Evolutionary conservation across 2,797 vertebrate species (phyloP), one percentile per base, ranked within the genome.

Genomic region (Leucoraja ocellata): DNA sequence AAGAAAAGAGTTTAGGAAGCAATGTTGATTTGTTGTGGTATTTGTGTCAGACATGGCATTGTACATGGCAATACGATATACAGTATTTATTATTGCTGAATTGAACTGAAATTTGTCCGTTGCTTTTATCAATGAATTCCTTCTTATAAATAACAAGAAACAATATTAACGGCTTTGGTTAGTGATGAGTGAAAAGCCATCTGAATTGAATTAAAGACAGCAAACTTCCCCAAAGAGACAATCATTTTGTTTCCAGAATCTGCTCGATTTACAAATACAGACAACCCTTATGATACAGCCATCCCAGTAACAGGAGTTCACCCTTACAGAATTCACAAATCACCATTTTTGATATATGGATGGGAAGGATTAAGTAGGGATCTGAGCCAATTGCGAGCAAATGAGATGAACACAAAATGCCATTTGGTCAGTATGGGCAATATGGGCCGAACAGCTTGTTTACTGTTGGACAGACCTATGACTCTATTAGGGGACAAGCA

Each of bases 131-230:
- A 39, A 32, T 93, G 46, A 78, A 74, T 21, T 65, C n/a, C 14
- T 32, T 93, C 54, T 94, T 65, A 93, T 93, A 94, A 78, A 93
- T 94, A 93, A 92, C 93, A 39, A 80, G 93, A 93, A 91, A 93
- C 18, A 58, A 58, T 46, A 54, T 84, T 58, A 61, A 84, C 54
- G 13, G 25, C 46, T 86, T 86, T 86, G 83, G 25, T 86, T 63
- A 86, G n/a, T 21, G 18, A 86, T 86, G 83, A 86, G 58, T 28
- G 81, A 61, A 28, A 23, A 61, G 58, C 21, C 54, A 61, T 28
- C 83, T 86, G 54, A 61, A 28, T 23, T 54, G 23, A 61, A 86
- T 63, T 86, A 54, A 86, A 84, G 21, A 58, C 81, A 84, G 81
- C 46, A 21, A 25, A 11, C 8, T 61, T 61, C 54, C 9, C 54